Evolutionary conservation across 2,113 vertebrate species (phyloP), one percentile per base, ranked within the genome.

Genomic region (Hucho hucho): DNA sequence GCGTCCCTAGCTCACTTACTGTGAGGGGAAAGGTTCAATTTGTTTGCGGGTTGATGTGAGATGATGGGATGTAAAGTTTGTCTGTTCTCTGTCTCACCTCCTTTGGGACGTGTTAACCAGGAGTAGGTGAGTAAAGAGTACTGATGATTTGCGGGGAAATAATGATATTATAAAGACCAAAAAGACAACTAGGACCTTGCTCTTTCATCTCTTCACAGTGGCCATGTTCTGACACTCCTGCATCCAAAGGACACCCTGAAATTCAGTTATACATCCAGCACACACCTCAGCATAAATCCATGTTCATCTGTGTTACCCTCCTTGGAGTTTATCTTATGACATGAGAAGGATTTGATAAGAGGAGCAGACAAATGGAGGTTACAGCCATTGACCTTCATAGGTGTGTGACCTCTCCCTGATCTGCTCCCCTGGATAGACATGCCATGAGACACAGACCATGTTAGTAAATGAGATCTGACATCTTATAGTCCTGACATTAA

Each of bases 311-410:
- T 78, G 70, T 77, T 26, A 61, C 68, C 58, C 24, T 80, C 70
- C 9, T 74, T 73, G 63, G 68, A 63, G 5, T 26, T 12, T 29
- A 58, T 76, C 85, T 79, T 82, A 75, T 85, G 85, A 87, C 83
- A 82, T 0, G 25, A 78, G 69, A 25, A 77, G 74, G 75, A 74
- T 74, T 74, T 75, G 78, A 86, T 67, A 16, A 81, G 75, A 64
- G 76, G 69, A 71, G 68, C 76, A 56, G 79, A 83, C 82, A 85
- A 75, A 87, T 83, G 83, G 81, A 88, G 84, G 88, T 77, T 77
- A 79, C 68, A 82, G 77, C 77, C 70, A 70, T 75, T 87, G 81
- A 88, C 87, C 83, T 86, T 88, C 84, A 76, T 73, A 83, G 78
- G 61, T 72, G 74, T 70, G 72, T 78, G 81, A 77, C 70, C 81